A percentile compares a stretch with the other conserved stretches of the same genome.
These are phyloP conservation scores for Vidua macroura DNA, from an alignment of 2,113 vertebrate species.

Conservation along the genomic window DNA sequence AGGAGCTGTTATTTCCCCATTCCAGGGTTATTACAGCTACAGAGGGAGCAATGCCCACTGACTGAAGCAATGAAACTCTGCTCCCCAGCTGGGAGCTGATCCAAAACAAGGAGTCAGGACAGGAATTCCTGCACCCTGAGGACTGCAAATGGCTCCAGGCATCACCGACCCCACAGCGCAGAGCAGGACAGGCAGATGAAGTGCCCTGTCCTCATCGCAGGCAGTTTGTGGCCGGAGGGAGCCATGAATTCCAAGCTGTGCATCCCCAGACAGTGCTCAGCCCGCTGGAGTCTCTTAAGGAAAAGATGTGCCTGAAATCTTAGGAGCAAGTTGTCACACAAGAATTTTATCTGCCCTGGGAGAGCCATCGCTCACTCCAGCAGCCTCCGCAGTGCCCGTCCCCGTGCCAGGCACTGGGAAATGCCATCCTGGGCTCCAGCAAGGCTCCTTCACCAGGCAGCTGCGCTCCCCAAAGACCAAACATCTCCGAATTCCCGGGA, in stretches of 20 bases:
- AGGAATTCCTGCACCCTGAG: neutral
- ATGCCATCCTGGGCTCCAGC: slow-evolving; percentile 33
- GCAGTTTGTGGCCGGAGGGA: neutral
- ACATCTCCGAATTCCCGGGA: neutral
- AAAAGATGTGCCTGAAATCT: neutral
- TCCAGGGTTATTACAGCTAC: neutral
- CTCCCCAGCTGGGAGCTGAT: neutral
- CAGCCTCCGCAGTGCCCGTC: neutral
- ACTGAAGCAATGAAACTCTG: neutral
- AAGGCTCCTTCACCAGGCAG: neutral
- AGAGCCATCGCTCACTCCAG: slow-evolving; percentile 66
- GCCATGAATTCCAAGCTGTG: neutral
- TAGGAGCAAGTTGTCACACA: neutral
- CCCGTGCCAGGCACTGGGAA: neutral
- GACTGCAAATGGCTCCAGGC: neutral
- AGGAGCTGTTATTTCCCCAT: neutral
- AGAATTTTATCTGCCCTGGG: slow-evolving; percentile 64
- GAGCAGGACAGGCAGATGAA: neutral
- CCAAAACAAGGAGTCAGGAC: neutral
- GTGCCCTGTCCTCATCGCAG: rapidly evolving
- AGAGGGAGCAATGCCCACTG: neutral
- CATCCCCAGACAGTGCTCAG: slow-evolving; percentile 4
- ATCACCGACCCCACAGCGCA: rapidly evolving
- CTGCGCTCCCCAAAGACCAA: neutral
- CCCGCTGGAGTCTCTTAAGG: neutral